Evolutionary conservation across 1,140 invertebrate genomes (phyloP).

Genomic region (Macrocentrus cingulum): DNA sequence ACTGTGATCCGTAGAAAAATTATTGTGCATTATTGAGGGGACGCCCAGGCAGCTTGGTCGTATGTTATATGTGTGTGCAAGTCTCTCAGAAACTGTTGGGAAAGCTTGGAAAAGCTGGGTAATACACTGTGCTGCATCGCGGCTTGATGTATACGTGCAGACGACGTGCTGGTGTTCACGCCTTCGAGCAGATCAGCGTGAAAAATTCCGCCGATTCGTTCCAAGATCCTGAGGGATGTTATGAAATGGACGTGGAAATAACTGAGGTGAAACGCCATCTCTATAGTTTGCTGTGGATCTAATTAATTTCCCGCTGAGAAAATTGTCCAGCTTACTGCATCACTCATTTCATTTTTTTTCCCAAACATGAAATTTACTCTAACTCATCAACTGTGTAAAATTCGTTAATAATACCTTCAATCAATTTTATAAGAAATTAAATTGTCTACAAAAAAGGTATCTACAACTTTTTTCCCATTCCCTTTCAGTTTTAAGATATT

Average conservation of each 20-base stretch:
- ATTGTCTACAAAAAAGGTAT: too few relatives aligned
- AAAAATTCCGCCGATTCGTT: conserved; percentile 34
- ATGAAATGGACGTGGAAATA: conserved; percentile 15
- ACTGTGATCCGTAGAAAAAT: conserved; percentile 17
- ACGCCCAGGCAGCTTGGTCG: not conserved
- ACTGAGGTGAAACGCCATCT: not conserved
- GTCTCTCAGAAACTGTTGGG: not conserved
- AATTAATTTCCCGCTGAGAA: not conserved
- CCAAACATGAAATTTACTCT: too few relatives aligned
- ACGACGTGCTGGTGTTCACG: conserved; percentile 2
- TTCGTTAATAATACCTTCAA: too few relatives aligned
- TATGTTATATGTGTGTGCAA: not conserved
- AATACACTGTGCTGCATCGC: not conserved
- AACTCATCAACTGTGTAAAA: too few relatives aligned
- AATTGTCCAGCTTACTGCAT: too few relatives aligned
- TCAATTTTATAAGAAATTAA: too few relatives aligned
- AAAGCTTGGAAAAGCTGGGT: not conserved
- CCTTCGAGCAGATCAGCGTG: conserved; percentile 21
- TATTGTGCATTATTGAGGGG: conserved; percentile 14
- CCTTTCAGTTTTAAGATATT: too few relatives aligned
- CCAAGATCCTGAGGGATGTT: conserved; percentile 14
- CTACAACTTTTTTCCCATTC: too few relatives aligned
- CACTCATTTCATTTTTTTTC: too few relatives aligned
- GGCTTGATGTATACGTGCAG: not conserved
- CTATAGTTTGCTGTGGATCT: not conserved